Conservation (phyloP, 2,888 invertebrate species). For the Ennomos erosarius region DNA sequence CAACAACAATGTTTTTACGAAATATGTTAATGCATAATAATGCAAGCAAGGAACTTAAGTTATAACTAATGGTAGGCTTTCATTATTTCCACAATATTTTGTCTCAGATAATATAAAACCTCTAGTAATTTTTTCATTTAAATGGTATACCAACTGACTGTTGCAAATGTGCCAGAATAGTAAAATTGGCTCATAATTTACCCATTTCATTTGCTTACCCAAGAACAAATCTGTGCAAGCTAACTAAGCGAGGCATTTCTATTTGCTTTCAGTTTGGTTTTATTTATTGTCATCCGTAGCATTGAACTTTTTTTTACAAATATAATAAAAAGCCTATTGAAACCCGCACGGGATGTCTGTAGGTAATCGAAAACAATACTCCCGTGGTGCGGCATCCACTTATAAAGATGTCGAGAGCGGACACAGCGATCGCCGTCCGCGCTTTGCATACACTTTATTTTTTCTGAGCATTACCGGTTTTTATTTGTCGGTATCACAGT, state of each 20-base stretch:
- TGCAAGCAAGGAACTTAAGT: too few relatives aligned
- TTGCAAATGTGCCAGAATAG: too few relatives aligned
- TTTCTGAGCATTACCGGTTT: slow-evolving; percentile 77
- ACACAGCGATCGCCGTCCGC: slow-evolving; percentile 51
- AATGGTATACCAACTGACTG: too few relatives aligned
- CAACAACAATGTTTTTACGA: too few relatives aligned
- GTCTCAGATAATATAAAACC: too few relatives aligned
- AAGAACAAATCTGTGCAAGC: too few relatives aligned
- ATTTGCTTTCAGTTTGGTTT: neutral
- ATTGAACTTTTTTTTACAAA: neutral
- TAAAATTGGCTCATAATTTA: too few relatives aligned
- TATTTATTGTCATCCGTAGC: neutral
- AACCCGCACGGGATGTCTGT: slow-evolving; percentile 15
- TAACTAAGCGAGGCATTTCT: neutral
- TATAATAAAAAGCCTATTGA: slow-evolving; percentile 13
- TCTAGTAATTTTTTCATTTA: too few relatives aligned
- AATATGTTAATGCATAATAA: too few relatives aligned
- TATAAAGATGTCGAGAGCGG: slow-evolving; percentile 71
- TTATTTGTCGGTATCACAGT: slow-evolving; percentile 85
- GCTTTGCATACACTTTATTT: slow-evolving; percentile 72
- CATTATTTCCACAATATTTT: too few relatives aligned
- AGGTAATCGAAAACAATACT: slow-evolving; percentile 45
- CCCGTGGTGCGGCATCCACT: slow-evolving; percentile 47
- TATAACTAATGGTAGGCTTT: too few relatives aligned
- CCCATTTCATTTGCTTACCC: too few relatives aligned